Base-by-base conservation (phyloP, 2,888 invertebrate species). In the Diaphora mendica region DNA sequence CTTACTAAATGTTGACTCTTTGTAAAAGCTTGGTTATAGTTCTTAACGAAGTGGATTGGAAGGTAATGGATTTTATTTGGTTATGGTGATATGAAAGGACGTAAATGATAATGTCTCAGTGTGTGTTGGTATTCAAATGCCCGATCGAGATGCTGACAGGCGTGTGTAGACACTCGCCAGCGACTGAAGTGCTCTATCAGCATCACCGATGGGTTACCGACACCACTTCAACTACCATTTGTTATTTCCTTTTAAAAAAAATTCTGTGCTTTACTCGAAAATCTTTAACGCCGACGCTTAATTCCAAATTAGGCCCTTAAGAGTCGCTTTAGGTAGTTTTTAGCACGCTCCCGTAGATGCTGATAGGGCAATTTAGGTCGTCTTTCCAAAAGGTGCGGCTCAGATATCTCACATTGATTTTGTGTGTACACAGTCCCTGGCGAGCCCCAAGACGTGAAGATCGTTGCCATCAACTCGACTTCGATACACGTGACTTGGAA, bases 401-500 rank as follows among this genome's bases (percentile, higher is more conserved):
- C 85, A 80, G 82, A 78, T 86, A 71, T 87, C 87, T 94, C 83
- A 94, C 85, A 83, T 82, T 33, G 33, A 39, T 42, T 76, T 79
- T 88, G 84, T 92, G 85, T 92, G 82, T 83, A 96, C 96, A 95
- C 97, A 99, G 99, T 99, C 96, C 99, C 99, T 86, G 99, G 99
- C 82, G 98, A 99, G 95, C 99, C 99, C 68, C 98, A 98, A 93
- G 98, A 98, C 89, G 99, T 99, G 80, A 97, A 97, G 93, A 98
- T 98, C 65, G 97, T 96, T 78, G 97, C 98, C 35, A 96, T 99
- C 90, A 99, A 99, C 96, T 99, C 99, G 1, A 99, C 99, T n/a
- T 97, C 99, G 59, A 97, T 99, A 83, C 97, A 97, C 91, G 99
- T 99, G 71, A 97, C 97, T 78, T 99, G 99, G 99, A 98, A 98